Base-by-base conservation (phyloP, 2,888 invertebrate species). In the Bellardia pandia region DNA sequence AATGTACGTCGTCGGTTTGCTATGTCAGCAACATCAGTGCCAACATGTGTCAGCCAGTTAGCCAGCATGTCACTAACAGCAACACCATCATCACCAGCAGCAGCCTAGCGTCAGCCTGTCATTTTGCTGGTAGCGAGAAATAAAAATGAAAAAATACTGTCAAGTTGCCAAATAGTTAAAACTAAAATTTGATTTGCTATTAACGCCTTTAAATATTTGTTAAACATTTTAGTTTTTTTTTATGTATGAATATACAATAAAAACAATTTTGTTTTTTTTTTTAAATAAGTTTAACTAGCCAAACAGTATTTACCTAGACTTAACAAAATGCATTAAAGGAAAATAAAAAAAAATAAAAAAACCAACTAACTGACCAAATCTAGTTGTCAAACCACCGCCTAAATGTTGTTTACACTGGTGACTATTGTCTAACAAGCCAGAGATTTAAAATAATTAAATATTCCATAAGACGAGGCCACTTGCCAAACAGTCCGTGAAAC, bases 111-210 rank as follows among this genome's bases (percentile, higher is more conserved):
- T 40, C 42, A 48, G 45, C 40, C 3, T 77, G 56, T 71, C 75
- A 69, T 48, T 68, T 51, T 68, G 40, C 30, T 45, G 5, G n/a
- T 45, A 11, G 45, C 13, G 45, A 45, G 11, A 11, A 45, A 45
- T 11, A 16, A 8, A 23, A 13, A 68, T 23, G 48, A 68, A 56
- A 45, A 42, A 51, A 48, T 13, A 53, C 69, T 53, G 48, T 56
- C 56, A 79, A 66, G 45, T 78, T 78, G 83, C 83, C 86, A 83
- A 86, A 83, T 53, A 40, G 68, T 62, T 74, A 45, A 82, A 82
- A 78, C 81, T 30, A 66, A 74, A 78, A 77, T 30, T 62, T 78
- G 86, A 78, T 83, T 86, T 69, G 5, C 53, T 77, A 72, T 75
- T 64, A 71, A 78, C 83, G 66, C 76, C 75, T 86, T 76, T 81